phyloP scores from a whole-genome alignment of 2,888 invertebrate genomes.

The Listrodromus nycthemerus region DNA sequence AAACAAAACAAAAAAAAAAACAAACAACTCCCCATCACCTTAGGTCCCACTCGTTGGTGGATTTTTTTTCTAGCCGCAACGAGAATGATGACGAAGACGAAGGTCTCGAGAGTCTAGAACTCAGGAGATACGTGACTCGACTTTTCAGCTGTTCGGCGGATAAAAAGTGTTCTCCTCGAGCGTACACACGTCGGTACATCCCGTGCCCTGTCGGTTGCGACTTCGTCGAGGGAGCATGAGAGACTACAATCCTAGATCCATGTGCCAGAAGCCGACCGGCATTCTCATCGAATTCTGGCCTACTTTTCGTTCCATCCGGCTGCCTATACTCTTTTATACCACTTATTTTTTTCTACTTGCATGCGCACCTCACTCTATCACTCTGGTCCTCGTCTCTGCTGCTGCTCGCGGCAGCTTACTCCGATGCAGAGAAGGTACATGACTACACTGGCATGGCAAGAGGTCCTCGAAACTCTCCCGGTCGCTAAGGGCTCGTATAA shows the following conservation, averaged over 20 bases:
- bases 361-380: not conserved
- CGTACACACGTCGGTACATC: conserved; percentile 32
- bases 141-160: conserved; percentile 44
- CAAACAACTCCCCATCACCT: not conserved
- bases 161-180: conserved; percentile 45
- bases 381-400: not conserved
- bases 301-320: conserved; percentile 16
- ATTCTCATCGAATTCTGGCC: conserved; percentile 58
- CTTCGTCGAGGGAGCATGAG: conserved; percentile 40
- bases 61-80: conserved; percentile 10
- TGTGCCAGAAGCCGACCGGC: conserved; percentile 54
- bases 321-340: conserved; percentile 2
- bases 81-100: conserved; percentile 42
- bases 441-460: conserved; percentile 1
- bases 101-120: conserved; percentile 56
- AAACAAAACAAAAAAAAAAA: not conserved
- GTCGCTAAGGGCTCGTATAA: not conserved
- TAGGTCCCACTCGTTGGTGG: not conserved
- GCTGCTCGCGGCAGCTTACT: not conserved
- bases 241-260: conserved; percentile 66
- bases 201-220: conserved; percentile 22
- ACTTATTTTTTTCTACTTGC: not conserved
- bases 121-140: conserved; percentile 65
- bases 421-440: not conserved
- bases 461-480: conserved; percentile 20